These are phyloP conservation scores for Halyomorpha halys DNA, from an alignment of 1,140 invertebrate genomes.

Conservation along the genomic window DNA sequence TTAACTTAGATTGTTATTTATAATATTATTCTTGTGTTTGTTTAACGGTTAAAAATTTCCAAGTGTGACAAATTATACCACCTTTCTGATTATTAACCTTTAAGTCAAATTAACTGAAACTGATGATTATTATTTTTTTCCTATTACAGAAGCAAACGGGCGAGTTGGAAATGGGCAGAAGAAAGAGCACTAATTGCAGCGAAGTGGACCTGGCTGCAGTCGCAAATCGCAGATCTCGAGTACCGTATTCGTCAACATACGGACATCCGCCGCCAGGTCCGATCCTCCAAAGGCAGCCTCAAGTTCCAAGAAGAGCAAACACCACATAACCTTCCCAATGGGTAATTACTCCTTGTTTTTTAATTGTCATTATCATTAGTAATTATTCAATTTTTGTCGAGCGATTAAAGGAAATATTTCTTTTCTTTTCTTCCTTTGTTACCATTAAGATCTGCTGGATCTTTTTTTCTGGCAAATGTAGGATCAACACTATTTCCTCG, in stretches of 20 bases:
- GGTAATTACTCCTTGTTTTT: not conserved
- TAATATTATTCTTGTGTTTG: not conserved
- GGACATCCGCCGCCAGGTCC: constrained; percentile 61
- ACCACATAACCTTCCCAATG: not conserved
- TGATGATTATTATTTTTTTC: not conserved
- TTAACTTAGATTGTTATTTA: no score
- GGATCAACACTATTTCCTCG: no score
- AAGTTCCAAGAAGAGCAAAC: constrained; percentile 24
- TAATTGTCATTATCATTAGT: no score
- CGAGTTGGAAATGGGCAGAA: constrained; percentile 72
- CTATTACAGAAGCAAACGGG: constrained; percentile 60
- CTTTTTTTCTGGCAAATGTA: no score
- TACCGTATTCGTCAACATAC: constrained; percentile 82
- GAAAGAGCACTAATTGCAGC: constrained; percentile 70
- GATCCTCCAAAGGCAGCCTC: constrained; percentile 46
- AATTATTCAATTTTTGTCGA: no score
- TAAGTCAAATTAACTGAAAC: no score
- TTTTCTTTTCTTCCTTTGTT: no score
- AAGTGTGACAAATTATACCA: not conserved
- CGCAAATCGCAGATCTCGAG: constrained; percentile 83
- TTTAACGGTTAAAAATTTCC: not conserved
- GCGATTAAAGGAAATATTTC: no score
- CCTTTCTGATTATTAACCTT: no score
- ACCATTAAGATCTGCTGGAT: no score
- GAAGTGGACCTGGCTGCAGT: constrained; percentile 83